Percentiles rank a stretch among this genome's conserved stretches.
Evolutionary conservation across 2,797 vertebrate genomes (phyloP).

Genomic region (Fratercula arctica): DNA sequence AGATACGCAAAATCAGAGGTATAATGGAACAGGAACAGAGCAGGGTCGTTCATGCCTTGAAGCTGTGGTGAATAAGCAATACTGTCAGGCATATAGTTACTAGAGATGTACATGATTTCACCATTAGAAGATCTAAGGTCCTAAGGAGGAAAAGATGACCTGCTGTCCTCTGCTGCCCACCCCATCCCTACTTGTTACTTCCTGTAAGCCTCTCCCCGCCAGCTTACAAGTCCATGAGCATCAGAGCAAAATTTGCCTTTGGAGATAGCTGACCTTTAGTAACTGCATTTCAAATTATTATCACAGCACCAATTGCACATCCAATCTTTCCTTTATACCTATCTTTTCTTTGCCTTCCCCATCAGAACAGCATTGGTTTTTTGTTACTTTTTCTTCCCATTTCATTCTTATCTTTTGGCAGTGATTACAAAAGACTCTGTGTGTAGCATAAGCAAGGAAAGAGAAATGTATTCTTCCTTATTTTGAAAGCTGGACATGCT

Average conservation of each 20-base stretch:
- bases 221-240: neutral
- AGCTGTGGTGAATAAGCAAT: neutral
- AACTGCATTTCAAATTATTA: constrained; percentile 26
- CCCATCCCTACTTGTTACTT: neutral
- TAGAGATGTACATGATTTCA: neutral
- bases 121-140: neutral
- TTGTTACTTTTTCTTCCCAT: neutral
- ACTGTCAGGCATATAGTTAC: neutral
- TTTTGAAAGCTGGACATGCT: constrained; percentile 6
- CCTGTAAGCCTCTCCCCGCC: neutral
- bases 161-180: neutral
- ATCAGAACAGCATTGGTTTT: neutral
- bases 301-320: neutral
- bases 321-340: neutral
- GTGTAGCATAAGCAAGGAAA: neutral
- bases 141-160: neutral
- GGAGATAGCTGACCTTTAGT: neutral
- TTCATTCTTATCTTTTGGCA: neutral
- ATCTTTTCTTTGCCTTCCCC: neutral
- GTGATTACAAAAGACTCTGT: neutral
- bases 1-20: neutral
- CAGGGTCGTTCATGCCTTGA: neutral
- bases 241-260: neutral
- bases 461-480: neutral
- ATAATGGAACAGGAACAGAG: neutral